Percentiles rank a stretch among this genome's conserved stretches.
Conservation (phyloP, 2,113 vertebrate species). For the Sus scrofa region DNA sequence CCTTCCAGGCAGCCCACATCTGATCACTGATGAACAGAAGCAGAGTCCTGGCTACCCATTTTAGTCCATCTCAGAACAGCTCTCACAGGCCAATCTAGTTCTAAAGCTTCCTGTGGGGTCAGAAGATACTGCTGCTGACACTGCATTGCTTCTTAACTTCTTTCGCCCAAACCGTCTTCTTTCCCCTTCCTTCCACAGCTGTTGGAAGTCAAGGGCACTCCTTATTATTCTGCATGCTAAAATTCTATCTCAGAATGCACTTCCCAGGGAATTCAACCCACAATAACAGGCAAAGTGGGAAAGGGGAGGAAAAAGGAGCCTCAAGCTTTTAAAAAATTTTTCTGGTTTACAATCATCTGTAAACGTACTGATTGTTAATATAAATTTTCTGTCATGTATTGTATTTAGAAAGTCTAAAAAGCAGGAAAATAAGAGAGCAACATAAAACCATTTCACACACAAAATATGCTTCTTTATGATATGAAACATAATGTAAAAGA, state of each 20-base stretch:
- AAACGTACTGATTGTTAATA: neutral
- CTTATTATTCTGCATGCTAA: neutral
- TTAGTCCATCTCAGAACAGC: neutral
- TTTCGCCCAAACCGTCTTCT: neutral
- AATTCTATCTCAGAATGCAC: neutral
- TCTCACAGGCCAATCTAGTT: neutral
- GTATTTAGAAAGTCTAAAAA: neutral
- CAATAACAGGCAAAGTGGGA: neutral
- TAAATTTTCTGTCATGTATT: neutral
- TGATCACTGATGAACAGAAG: neutral
- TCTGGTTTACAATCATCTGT: conserved; percentile 34
- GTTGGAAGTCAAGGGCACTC: neutral
- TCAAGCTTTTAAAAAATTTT: neutral
- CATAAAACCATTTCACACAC: neutral
- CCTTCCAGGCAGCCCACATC: neutral
- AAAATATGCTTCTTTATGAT: neutral
- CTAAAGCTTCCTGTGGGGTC: neutral
- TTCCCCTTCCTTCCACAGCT: neutral
- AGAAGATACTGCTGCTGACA: neutral
- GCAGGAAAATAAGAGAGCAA: neutral
- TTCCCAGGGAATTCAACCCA: conserved; percentile 9
- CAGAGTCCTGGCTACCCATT: neutral
- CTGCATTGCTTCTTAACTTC: neutral
- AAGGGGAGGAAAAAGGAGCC: neutral
- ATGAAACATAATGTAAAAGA: neutral